These are phyloP conservation scores for Cheilinus undulatus DNA, from an alignment of 2,113 vertebrate species.

Conservation along the genomic window DNA sequence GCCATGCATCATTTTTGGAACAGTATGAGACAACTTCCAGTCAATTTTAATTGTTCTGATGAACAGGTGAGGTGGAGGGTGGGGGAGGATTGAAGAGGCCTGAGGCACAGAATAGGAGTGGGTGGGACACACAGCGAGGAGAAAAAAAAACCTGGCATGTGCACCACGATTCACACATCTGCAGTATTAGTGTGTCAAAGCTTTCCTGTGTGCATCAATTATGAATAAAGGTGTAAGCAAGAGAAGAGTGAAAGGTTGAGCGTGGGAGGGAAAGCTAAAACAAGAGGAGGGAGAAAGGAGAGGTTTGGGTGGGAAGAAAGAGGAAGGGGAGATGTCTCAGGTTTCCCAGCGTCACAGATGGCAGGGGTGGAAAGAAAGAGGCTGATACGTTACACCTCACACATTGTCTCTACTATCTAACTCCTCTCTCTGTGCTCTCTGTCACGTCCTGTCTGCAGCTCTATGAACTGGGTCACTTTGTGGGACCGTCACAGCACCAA, in stretches of 20 bases:
- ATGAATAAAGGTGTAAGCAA: conserved; percentile 71
- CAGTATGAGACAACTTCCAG: background rate
- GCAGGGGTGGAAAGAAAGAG: conserved; percentile 77
- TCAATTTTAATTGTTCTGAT: background rate
- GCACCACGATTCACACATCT: conserved; percentile 57
- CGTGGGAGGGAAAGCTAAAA: conserved; percentile 52
- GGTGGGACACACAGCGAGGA: conserved; percentile 11
- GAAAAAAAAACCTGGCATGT: conserved; percentile 22
- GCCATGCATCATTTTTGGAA: background rate
- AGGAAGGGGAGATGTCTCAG: conserved; percentile 70
- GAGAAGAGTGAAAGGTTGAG: conserved; percentile 60
- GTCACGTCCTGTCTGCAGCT: conserved; percentile 55
- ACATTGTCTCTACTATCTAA: conserved; percentile 76
- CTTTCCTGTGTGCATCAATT: conserved; percentile 69
- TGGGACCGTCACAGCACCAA: conserved; percentile 46
- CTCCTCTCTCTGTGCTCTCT: conserved; percentile 60
- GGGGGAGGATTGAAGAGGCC: conserved; percentile 19
- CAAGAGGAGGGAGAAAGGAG: conserved; percentile 39
- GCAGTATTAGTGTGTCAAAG: conserved; percentile 58
- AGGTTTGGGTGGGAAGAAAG: conserved; percentile 59
- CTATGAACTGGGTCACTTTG: conserved; percentile 77
- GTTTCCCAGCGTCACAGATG: conserved; percentile 84
- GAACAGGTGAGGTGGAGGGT: conserved; percentile 36
- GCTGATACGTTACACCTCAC: conserved; percentile 77
- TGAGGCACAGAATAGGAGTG: conserved; percentile 29